Evolutionary conservation across 2,797 vertebrate genomes (phyloP).

Genomic region (Catamblyrhynchus diadema): DNA sequence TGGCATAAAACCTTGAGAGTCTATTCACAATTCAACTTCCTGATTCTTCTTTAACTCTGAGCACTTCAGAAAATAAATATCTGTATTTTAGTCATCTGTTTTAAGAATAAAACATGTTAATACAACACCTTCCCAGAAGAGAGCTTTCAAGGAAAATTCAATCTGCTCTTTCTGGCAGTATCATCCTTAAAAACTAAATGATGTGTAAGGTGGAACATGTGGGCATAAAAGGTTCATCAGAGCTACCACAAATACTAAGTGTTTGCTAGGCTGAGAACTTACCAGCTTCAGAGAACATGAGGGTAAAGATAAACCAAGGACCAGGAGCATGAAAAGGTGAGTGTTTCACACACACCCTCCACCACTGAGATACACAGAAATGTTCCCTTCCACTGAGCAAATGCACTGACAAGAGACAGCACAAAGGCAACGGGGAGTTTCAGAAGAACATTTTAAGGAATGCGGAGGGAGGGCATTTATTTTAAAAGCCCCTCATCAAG

Average conservation of each 20-base stretch:
- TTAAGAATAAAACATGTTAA: conserved; percentile 27
- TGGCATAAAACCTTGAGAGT: conserved; percentile 45
- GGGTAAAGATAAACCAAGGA: not conserved
- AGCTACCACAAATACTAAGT: not conserved
- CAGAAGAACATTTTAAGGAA: not conserved
- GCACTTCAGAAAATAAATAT: conserved; percentile 49
- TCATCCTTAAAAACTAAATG: not conserved
- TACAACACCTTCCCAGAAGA: conserved; percentile 12
- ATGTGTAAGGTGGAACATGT: not conserved
- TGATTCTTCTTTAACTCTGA: conserved; percentile 35
- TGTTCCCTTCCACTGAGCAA: not conserved
- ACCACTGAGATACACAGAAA: not conserved
- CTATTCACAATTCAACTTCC: conserved; percentile 52
- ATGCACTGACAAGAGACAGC: not conserved
- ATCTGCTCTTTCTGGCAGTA: conserved; percentile 9
- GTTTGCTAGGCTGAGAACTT: not conserved
- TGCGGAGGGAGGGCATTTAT: not conserved
- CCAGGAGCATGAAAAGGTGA: not conserved
- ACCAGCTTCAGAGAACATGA: not conserved
- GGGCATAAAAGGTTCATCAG: not conserved
- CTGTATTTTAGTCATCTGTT: conserved; percentile 25
- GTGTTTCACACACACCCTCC: not conserved
- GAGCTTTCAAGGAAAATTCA: conserved; percentile 19
- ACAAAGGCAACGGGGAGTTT: not conserved
- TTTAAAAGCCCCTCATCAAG: not conserved